phyloP scores from a whole-genome alignment of 1,140 invertebrate genomes.

The Lepidurus couesii region DNA sequence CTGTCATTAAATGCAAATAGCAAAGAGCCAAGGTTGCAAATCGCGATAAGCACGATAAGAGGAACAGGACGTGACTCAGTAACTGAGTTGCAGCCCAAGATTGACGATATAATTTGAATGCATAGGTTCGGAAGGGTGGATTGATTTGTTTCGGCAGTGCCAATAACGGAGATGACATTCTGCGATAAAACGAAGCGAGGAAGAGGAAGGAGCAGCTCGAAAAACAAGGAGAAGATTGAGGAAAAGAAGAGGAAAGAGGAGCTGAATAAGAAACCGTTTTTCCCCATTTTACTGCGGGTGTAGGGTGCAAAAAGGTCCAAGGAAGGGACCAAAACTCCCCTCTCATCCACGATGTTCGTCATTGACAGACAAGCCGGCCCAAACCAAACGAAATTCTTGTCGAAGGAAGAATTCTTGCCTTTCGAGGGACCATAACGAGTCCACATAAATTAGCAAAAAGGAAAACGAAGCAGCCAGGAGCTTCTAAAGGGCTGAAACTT shows the following conservation, averaged over 20 bases:
- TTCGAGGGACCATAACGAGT: conserved; percentile 14
- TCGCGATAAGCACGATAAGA: background rate
- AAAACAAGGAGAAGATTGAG: background rate
- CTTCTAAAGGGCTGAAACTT: background rate
- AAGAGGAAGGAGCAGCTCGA: background rate
- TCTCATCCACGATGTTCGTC: background rate
- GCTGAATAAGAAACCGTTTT: conserved; percentile 9
- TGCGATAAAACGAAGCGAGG: background rate
- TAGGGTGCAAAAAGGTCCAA: conserved; percentile 10
- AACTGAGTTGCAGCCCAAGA: background rate
- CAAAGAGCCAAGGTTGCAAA: background rate
- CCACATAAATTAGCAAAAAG: background rate
- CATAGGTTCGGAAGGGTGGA: background rate
- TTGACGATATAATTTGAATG: background rate
- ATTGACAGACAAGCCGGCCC: conserved; percentile 7
- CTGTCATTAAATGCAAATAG: background rate
- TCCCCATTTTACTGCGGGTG: conserved; percentile 4
- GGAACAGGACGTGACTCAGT: background rate
- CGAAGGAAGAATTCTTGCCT: background rate
- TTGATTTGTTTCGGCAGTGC: background rate
- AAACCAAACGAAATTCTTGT: background rate
- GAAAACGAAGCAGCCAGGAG: background rate
- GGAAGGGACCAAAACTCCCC: background rate
- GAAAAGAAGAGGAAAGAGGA: background rate
- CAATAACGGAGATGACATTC: background rate